These are phyloP conservation scores for Tetragnatha montana DNA, from an alignment of 2,888 invertebrate species.

Conservation along the genomic window DNA sequence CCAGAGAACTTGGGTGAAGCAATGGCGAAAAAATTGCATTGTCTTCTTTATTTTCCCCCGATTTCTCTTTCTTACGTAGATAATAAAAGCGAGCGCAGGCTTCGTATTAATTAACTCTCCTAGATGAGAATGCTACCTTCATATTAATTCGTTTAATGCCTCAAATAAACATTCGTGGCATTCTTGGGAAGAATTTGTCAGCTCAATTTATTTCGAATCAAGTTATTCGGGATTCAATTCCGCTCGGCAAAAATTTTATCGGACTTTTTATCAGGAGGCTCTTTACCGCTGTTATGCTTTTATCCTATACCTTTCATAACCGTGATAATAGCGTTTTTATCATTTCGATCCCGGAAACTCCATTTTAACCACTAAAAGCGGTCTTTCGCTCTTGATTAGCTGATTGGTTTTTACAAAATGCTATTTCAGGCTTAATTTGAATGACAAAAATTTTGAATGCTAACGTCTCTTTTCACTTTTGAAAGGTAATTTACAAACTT, in stretches of 20 bases:
- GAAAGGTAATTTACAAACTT: no score
- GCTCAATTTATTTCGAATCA: constrained; percentile 67
- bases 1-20: constrained; percentile 37
- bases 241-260: background rate
- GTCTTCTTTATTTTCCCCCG: constrained; percentile 50
- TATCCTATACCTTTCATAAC: background rate
- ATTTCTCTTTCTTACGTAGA: constrained; percentile 51
- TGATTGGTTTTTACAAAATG: no score
- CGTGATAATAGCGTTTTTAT: no score
- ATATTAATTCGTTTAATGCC: constrained; percentile 67
- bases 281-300: background rate
- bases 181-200: constrained; percentile 50
- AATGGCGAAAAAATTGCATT: constrained; percentile 55
- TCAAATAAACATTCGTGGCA: constrained; percentile 48
- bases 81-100: constrained; percentile 69
- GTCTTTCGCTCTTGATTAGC: no score
- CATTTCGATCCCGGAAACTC: no score
- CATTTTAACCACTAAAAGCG: no score
- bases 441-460: no score
- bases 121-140: constrained; percentile 65
- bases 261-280: no score
- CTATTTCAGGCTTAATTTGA: no score
- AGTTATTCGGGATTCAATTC: constrained; percentile 46
- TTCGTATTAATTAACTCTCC: constrained; percentile 69
- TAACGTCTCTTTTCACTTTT: no score